Conservation (phyloP, 2,113 vertebrate species). For the Percina caprodes region DNA sequence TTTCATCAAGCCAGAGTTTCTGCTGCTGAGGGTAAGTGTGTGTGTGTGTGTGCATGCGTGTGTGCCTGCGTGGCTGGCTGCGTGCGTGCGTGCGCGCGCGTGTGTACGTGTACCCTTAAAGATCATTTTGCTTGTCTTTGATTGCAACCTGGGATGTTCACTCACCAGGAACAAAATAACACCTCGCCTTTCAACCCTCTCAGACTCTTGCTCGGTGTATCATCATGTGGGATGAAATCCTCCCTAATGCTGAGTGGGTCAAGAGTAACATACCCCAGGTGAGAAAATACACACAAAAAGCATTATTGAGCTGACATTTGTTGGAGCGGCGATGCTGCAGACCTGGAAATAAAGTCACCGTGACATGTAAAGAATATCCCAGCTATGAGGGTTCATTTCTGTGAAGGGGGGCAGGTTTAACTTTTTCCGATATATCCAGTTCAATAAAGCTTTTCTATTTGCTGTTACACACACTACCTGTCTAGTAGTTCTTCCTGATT, state of each 20-base stretch:
- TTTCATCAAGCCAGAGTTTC: conserved; percentile 98
- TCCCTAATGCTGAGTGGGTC: conserved; percentile 95
- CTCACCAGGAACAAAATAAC: no score
- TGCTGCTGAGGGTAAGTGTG: conserved; percentile 91
- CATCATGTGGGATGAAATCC: conserved; percentile 98
- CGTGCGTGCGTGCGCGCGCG: conserved; percentile 45
- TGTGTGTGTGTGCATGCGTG: conserved; percentile 2
- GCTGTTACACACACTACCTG: background rate
- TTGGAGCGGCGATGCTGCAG: conserved; percentile 1
- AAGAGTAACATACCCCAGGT: conserved; percentile 97
- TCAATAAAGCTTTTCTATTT: background rate
- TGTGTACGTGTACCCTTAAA: background rate
- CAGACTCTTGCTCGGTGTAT: conserved; percentile 96
- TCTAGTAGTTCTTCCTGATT: background rate
- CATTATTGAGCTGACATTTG: background rate
- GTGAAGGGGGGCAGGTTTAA: background rate
- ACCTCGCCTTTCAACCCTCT: background rate
- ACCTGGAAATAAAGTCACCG: conserved; percentile 6
- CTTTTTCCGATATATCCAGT: background rate
- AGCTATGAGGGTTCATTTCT: background rate
- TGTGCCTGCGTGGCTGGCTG: no score
- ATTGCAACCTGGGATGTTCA: no score
- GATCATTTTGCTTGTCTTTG: no score
- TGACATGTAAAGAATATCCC: conserved; percentile 21
- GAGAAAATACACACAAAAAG: conserved; percentile 59